A percentile compares a stretch with the other conserved stretches of the same genome.
phyloP scores from a whole-genome alignment of 2,888 invertebrate species.

The Standfussiana lucernea region DNA sequence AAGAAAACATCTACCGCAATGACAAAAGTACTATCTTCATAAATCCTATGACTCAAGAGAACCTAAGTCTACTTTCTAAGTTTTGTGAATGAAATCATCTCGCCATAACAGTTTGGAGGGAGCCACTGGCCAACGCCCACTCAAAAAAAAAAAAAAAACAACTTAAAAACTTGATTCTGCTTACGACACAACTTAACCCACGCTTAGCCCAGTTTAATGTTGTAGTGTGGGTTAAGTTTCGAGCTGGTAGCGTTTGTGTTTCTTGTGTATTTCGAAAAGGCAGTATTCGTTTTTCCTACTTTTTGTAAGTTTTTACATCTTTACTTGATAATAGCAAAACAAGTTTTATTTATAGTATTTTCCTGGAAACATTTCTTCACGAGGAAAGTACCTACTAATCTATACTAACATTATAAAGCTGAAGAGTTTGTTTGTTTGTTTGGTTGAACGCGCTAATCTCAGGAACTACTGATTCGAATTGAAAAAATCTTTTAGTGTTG shows the following conservation, averaged over 20 bases:
- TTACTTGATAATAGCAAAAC: too few species aligned
- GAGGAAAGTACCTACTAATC: too few species aligned
- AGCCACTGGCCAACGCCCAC: slow-evolving; percentile 75
- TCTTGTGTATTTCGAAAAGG: neutral
- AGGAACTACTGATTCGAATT: too few species aligned
- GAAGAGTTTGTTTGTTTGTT: too few species aligned
- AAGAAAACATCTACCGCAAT: too few species aligned
- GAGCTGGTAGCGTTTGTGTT: slow-evolving; percentile 41
- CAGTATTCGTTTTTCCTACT: neutral
- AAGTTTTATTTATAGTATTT: too few species aligned
- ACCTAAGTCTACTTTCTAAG: slow-evolving; percentile 58
- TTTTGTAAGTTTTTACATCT: neutral
- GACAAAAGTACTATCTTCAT: neutral
- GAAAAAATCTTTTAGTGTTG: too few species aligned
- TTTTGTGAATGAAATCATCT: slow-evolving; percentile 67
- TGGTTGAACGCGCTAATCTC: too few species aligned
- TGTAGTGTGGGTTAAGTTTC: slow-evolving; percentile 68
- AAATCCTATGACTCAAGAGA: neutral
- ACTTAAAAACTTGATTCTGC: slow-evolving; percentile 79
- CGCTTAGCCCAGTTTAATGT: slow-evolving; percentile 80
- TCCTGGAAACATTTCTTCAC: too few species aligned
- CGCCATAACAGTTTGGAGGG: slow-evolving; percentile 58
- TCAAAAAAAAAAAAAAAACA: slow-evolving; percentile 76
- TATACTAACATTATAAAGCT: too few species aligned
- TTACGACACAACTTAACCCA: slow-evolving; percentile 82